These are phyloP conservation scores for Leucozona laternaria DNA, from an alignment of 2,888 invertebrate genomes.

Conservation along the genomic window DNA sequence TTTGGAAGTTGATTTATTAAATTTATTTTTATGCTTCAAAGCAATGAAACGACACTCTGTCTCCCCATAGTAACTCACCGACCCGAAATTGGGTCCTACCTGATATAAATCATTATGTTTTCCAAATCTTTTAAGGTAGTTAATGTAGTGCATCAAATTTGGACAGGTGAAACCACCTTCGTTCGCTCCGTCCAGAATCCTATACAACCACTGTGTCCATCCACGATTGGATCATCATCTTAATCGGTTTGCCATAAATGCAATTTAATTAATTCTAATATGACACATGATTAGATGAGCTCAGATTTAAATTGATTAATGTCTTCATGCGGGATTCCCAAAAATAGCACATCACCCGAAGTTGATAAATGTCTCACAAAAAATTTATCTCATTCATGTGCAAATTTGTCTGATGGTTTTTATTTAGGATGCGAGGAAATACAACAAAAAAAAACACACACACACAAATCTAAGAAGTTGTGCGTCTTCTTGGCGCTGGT, in stretches of 20 bases:
- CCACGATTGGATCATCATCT: neutral
- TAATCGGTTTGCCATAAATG: slow-evolving; percentile 45
- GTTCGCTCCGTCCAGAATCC: neutral
- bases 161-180: slow-evolving; percentile 24
- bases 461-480: slow-evolving; percentile 18
- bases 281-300: slow-evolving; percentile 66
- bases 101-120: slow-evolving; percentile 9
- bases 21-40: neutral
- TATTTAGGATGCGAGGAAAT: neutral
- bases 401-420: slow-evolving; percentile 17
- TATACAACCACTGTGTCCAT: neutral
- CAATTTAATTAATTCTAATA: slow-evolving; percentile 72
- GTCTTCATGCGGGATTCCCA: slow-evolving; percentile 36
- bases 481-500: slow-evolving; percentile 52
- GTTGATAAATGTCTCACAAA: slow-evolving; percentile 48
- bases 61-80: neutral
- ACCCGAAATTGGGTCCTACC: neutral
- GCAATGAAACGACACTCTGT: neutral
- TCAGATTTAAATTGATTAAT: slow-evolving; percentile 64
- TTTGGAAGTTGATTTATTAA: neutral
- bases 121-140: neutral
- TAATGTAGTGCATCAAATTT: neutral
- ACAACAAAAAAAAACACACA: too few relatives aligned
- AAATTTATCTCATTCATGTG: slow-evolving; percentile 55
- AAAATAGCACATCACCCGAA: slow-evolving; percentile 35